These are phyloP conservation scores for Listronotus bonariensis DNA, from an alignment of 1,140 invertebrate genomes.

Conservation along the genomic window DNA sequence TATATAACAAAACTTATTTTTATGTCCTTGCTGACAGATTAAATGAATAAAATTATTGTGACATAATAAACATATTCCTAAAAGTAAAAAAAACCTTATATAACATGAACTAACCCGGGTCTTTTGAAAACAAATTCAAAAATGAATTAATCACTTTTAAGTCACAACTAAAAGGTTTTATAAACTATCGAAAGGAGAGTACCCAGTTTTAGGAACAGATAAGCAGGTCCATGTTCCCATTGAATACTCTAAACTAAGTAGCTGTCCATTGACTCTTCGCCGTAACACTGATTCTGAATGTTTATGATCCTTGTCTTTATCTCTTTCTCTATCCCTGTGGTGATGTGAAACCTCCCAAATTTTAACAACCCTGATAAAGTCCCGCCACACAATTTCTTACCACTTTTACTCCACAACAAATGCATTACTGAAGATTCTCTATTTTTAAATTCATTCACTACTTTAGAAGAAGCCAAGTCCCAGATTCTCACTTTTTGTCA, in stretches of 20 bases:
- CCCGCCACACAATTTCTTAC: slow-evolving; percentile 66
- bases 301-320: slow-evolving; percentile 30
- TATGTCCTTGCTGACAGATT: too few relatives aligned
- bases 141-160: not conserved
- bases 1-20: too few relatives aligned
- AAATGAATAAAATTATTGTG: too few relatives aligned
- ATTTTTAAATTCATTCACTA: slow-evolving; percentile 66
- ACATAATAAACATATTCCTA: too few relatives aligned
- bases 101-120: too few relatives aligned
- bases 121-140: not conserved
- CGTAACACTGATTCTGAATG: slow-evolving; percentile 27
- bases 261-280: slow-evolving; percentile 34
- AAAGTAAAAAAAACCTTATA: too few relatives aligned
- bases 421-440: slow-evolving; percentile 65
- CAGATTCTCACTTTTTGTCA: slow-evolving; percentile 69
- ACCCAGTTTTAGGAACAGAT: slow-evolving; percentile 17
- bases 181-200: slow-evolving; percentile 16
- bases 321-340: slow-evolving; percentile 24
- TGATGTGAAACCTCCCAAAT: slow-evolving; percentile 61
- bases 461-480: slow-evolving; percentile 67
- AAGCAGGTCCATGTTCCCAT: slow-evolving; percentile 42
- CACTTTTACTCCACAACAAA: slow-evolving; percentile 66
- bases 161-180: not conserved
- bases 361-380: slow-evolving; percentile 63
- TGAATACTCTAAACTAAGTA: slow-evolving; percentile 45